phyloP scores from a whole-genome alignment of 2,797 vertebrate genomes.

The Cichlasoma orientale region DNA sequence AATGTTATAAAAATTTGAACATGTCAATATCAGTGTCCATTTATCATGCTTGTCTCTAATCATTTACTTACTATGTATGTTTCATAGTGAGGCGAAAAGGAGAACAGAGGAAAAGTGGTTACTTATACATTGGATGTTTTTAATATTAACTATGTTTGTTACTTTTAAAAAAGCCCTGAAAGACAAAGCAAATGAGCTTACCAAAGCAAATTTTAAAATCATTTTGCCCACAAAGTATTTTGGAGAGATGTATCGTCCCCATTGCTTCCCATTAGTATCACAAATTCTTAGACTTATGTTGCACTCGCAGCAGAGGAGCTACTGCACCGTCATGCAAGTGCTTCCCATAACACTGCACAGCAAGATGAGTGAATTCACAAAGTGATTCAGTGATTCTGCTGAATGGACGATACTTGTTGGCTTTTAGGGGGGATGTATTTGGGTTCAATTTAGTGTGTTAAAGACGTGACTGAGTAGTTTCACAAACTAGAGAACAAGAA shows the following conservation, averaged over 20 bases:
- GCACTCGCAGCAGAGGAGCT: constrained; percentile 32
- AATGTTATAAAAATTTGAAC: too few relatives aligned
- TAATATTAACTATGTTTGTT: neutral
- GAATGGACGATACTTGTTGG: constrained; percentile 3
- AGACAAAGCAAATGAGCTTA: constrained; percentile 18
- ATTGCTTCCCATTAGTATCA: constrained; percentile 62
- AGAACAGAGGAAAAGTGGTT: neutral
- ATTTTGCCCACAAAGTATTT: neutral
- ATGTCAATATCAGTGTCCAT: neutral
- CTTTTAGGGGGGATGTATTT: constrained; percentile 11
- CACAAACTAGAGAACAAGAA: neutral
- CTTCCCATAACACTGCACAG: constrained; percentile 41
- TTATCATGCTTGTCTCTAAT: neutral
- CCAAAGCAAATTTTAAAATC: constrained; percentile 19
- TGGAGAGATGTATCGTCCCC: constrained; percentile 11
- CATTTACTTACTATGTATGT: neutral
- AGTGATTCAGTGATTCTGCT: constrained; percentile 7
- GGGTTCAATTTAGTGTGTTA: neutral
- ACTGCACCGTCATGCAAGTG: neutral
- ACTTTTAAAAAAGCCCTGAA: neutral
- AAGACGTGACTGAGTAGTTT: neutral
- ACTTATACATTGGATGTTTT: neutral
- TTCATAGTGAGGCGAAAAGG: neutral
- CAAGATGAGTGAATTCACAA: constrained; percentile 16
- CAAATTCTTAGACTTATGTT: constrained; percentile 56